Evolutionary conservation across 2,797 vertebrate genomes (phyloP).

Genomic region (Siniperca undulata): DNA sequence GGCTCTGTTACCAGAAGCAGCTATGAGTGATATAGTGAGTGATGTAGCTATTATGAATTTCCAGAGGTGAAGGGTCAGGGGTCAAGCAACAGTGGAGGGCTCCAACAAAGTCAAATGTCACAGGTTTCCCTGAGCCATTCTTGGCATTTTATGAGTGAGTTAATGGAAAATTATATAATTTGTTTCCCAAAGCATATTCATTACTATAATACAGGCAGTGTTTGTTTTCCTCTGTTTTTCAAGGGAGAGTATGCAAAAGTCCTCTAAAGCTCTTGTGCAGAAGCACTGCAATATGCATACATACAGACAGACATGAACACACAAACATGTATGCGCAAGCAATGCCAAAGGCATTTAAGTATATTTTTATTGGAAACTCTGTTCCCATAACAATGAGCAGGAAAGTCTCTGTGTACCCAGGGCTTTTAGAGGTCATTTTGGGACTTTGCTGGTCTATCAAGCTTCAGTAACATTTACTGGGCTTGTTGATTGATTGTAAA

Average conservation of each 20-base stretch:
- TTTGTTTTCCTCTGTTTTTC: conserved; percentile 75
- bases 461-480: conserved; percentile 32
- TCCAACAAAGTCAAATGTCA: conserved; percentile 79
- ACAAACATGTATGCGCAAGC: conserved; percentile 39
- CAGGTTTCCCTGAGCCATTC: conserved; percentile 75
- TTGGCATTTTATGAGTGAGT: conserved; percentile 68
- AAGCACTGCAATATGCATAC: conserved; percentile 47
- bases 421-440: conserved; percentile 51
- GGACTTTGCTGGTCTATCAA: conserved; percentile 14
- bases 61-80: conserved; percentile 44
- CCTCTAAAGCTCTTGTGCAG: conserved; percentile 51
- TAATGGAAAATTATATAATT: conserved; percentile 73
- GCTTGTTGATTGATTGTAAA: conserved; percentile 31
- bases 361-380: conserved; percentile 62
- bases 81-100: conserved; percentile 34
- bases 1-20: conserved; percentile 18
- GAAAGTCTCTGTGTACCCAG: conserved; percentile 28
- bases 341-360: conserved; percentile 50
- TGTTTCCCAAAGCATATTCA: conserved; percentile 76
- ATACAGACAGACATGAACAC: conserved; percentile 26
- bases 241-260: conserved; percentile 41
- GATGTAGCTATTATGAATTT: conserved; percentile 34
- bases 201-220: conserved; percentile 76
- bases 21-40: conserved; percentile 3
- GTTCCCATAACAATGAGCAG: conserved; percentile 66